Conservation (phyloP, 2,888 invertebrate genomes). For the Julus scanicus region DNA sequence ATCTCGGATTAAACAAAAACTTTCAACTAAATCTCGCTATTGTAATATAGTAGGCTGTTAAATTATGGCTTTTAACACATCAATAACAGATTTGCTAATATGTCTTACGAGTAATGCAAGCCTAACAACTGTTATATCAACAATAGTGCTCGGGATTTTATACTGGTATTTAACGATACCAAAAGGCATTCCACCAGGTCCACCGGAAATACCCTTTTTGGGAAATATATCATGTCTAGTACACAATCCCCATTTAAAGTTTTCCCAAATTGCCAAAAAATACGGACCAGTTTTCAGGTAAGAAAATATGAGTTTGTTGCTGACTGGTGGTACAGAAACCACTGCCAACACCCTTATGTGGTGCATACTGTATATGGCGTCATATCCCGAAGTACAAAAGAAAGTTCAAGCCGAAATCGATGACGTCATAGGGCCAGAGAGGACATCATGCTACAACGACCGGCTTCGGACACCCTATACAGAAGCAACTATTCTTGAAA, state of each 20-base stretch:
- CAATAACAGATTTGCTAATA: too few species aligned
- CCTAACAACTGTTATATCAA: neutral
- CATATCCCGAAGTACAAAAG: conserved; percentile 54
- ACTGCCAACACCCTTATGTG: conserved; percentile 55
- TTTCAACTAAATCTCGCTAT: too few species aligned
- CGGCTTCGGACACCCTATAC: conserved; percentile 52
- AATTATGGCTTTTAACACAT: too few species aligned
- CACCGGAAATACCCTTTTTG: neutral
- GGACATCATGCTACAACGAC: conserved; percentile 51
- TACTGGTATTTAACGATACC: conserved; percentile 13
- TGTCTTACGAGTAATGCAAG: neutral
- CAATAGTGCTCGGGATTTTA: neutral
- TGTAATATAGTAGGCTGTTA: too few species aligned
- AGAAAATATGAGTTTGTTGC: conserved; percentile 2
- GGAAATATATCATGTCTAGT: neutral
- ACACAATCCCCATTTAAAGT: neutral
- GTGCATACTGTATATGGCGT: conserved; percentile 49
- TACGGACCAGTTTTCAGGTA: conserved; percentile 38
- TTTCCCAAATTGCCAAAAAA: neutral
- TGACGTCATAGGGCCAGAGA: conserved; percentile 49
- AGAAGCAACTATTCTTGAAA: conserved; percentile 54
- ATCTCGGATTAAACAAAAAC: too few species aligned
- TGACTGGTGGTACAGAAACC: conserved; percentile 54
- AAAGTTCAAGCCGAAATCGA: conserved; percentile 56
- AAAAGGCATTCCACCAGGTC: conserved; percentile 17